Base-by-base conservation (phyloP, 2,113 vertebrate genomes). In the Vidua chalybeata region DNA sequence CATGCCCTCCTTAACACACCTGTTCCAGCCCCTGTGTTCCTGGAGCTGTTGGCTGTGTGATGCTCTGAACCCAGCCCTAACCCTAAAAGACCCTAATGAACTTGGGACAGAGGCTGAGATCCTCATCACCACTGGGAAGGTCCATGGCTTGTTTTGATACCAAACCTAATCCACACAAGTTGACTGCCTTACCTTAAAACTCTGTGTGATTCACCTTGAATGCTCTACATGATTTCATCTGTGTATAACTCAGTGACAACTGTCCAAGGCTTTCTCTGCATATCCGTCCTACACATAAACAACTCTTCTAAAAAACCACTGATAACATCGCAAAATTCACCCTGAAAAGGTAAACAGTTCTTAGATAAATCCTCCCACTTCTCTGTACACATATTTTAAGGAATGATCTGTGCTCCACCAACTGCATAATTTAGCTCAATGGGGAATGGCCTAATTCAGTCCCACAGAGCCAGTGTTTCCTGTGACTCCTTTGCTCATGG, bases 41-140 rank as follows among this genome's bases (percentile, higher is more conserved):
- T 67, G 39, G 8, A 59, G 45, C 11, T 67, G 23, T 52, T 0
- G 0, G 15, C 33, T 75, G 5, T 6, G 5, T 31, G n/a, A 30
- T 69, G 24, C 17, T 55, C 30, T 48, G 55, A 69, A 27, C 46
- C 5, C 55, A 48, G 1, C 13, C 31, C 27, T 43, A 51, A 19
- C 35, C 19, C 33, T 54, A 41, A n/a, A 22, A 9, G 43, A 13
- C 45, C 4, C 2, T 26, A 35, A 23, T 12, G 30, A 66, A 26
- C 23, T 7, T 41, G 48, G 21, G 11, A 2, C 9, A 35, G 26
- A 41, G n/a, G 14, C 20, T 61, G 54, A 41, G 39, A 15, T 55
- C 48, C 28, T 24, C 27, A 63, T 23, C 55, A 33, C 10, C 43
- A 27, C 49, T 43, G 41, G 58, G 41, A 33, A 76, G 7, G 21